Conservation (phyloP, 1,140 invertebrate genomes). For the Streblospio benedicti region DNA sequence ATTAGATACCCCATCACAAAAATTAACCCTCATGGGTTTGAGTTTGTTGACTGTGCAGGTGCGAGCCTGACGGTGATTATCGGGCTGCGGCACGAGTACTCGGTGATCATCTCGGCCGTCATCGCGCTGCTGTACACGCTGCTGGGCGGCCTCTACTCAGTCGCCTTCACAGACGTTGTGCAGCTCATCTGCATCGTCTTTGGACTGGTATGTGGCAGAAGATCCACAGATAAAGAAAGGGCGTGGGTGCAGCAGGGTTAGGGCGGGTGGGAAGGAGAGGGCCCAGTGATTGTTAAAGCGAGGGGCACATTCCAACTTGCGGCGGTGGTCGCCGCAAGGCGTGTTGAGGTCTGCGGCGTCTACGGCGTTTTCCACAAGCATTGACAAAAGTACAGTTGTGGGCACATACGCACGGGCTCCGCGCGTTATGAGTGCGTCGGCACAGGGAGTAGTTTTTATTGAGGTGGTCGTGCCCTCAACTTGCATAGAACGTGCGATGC, state of each 20-base stretch:
- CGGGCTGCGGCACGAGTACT: constrained; percentile 82
- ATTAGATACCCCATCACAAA: too few species aligned
- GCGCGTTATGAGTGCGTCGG: too few species aligned
- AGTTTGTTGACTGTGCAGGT: constrained; percentile 52
- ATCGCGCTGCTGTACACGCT: constrained; percentile 97
- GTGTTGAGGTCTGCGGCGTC: too few species aligned
- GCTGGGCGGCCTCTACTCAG: constrained; percentile 92
- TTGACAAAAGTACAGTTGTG: too few species aligned
- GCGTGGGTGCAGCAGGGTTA: not conserved
- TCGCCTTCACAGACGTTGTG: constrained; percentile 97
- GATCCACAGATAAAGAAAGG: too few species aligned
- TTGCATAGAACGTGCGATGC: too few species aligned
- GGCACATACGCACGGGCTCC: not conserved
- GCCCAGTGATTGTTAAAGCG: not conserved
- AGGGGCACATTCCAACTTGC: too few species aligned
- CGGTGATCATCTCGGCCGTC: constrained; percentile 87
- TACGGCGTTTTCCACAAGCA: too few species aligned
- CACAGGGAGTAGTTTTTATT: too few species aligned
- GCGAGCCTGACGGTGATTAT: constrained; percentile 93
- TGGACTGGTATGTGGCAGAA: constrained; percentile 62
- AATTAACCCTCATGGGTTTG: too few species aligned
- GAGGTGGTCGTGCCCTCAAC: too few species aligned
- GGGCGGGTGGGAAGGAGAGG: not conserved
- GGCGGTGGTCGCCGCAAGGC: too few species aligned
- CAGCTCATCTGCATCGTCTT: constrained; percentile 97